phyloP scores from a whole-genome alignment of 2,113 vertebrate species.

The Sturnira hondurensis region DNA sequence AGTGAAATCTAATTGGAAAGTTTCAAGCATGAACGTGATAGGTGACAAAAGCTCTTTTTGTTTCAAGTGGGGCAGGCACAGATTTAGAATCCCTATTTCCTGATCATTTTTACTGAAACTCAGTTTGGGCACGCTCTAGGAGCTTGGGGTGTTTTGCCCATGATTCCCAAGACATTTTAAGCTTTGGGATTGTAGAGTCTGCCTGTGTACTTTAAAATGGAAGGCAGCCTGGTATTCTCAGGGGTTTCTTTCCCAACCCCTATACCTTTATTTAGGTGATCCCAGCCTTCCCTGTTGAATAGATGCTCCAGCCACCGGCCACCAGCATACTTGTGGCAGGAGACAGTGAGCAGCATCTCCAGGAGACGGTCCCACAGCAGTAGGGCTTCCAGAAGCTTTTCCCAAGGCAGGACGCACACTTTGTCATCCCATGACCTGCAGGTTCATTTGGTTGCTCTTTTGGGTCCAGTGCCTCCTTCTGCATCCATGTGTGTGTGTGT shows the following conservation, averaged over 20 bases:
- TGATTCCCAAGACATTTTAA: not conserved
- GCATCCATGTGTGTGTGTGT: not conserved
- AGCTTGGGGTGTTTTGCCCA: not conserved
- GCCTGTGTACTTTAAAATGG: not conserved
- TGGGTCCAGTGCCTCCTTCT: not conserved
- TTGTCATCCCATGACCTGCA: not conserved
- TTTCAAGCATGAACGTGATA: not conserved
- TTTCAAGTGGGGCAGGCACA: not conserved
- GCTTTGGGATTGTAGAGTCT: not conserved
- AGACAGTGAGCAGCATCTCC: not conserved
- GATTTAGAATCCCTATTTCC: not conserved
- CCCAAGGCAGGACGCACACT: not conserved
- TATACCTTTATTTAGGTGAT: not conserved
- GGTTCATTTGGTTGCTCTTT: not conserved
- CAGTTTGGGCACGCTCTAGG: not conserved
- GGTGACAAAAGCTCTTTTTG: constrained; percentile 12
- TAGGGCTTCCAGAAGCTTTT: constrained; percentile 10
- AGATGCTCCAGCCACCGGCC: constrained; percentile 26
- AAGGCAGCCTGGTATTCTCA: not conserved
- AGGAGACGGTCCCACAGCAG: constrained; percentile 47
- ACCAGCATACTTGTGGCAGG: not conserved
- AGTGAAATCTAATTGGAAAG: constrained; percentile 1
- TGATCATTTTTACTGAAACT: not conserved
- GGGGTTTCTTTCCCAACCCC: not conserved
- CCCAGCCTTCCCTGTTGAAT: constrained; percentile 33